These are phyloP conservation scores for Tineola bisselliella DNA, from an alignment of 2,888 invertebrate species.

Conservation along the genomic window DNA sequence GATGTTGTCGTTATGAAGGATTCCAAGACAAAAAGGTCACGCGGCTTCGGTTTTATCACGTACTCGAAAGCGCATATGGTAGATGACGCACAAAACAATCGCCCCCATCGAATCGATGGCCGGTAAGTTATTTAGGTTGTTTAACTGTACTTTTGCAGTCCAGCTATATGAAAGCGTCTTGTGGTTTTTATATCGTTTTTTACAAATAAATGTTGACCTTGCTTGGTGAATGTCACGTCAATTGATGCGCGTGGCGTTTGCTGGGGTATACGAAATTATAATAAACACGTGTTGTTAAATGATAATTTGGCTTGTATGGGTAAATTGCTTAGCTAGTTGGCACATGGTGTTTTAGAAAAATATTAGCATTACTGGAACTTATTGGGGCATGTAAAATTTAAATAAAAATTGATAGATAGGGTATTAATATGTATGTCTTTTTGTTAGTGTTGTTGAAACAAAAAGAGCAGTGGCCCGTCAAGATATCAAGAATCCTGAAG, in stretches of 20 bases:
- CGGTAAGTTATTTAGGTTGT: slow-evolving; percentile 51
- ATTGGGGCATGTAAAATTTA: no score
- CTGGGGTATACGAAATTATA: slow-evolving; percentile 46
- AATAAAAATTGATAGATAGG: no score
- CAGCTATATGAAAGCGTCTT: slow-evolving; percentile 47
- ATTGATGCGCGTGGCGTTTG: slow-evolving; percentile 51
- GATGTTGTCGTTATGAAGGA: slow-evolving; percentile 98
- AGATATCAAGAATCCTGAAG: slow-evolving; percentile 91
- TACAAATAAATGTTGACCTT: slow-evolving; percentile 41
- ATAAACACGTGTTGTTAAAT: not conserved
- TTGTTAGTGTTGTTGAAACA: slow-evolving; percentile 86
- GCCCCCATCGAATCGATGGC: slow-evolving; percentile 93
- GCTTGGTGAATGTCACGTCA: slow-evolving; percentile 57
- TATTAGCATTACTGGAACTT: no score
- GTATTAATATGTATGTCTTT: no score
- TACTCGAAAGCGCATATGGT: slow-evolving; percentile 95
- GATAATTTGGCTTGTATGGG: not conserved
- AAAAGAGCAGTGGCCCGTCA: slow-evolving; percentile 95
- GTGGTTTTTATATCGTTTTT: slow-evolving; percentile 55
- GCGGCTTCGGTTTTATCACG: slow-evolving; percentile 98
- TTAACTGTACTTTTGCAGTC: slow-evolving; percentile 36
- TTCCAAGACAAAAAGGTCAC: slow-evolving; percentile 91
- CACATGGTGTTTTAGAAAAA: no score
- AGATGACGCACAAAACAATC: slow-evolving; percentile 91
- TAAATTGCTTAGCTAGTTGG: no score